A percentile compares a stretch with the other conserved stretches of the same genome.
Conservation (phyloP, 2,797 vertebrate genomes). For the Avahi laniger region DNA sequence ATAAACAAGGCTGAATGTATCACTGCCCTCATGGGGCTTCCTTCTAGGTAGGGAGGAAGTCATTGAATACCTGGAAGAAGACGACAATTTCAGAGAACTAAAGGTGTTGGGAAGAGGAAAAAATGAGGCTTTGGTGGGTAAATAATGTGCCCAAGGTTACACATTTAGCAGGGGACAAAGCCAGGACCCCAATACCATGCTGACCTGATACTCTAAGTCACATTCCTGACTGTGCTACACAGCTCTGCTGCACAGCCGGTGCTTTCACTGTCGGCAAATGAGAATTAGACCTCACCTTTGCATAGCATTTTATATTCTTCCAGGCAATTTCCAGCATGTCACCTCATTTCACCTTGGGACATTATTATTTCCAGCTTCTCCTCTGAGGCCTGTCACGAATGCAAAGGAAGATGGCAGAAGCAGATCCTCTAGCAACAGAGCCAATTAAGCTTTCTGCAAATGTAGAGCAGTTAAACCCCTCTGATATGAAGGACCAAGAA, state of each 20-base stretch:
- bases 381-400: background rate
- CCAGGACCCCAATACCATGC: background rate
- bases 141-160: background rate
- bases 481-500: background rate
- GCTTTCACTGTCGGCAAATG: background rate
- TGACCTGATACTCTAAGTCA: background rate
- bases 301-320: background rate
- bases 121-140: background rate
- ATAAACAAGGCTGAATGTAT: background rate
- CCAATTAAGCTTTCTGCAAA: background rate
- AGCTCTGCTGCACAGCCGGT: background rate
- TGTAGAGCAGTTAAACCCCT: background rate
- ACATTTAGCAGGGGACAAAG: background rate
- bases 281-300: background rate
- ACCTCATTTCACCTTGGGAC: constrained; percentile 1
- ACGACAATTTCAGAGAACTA: background rate
- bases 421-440: background rate
- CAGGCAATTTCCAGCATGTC: background rate
- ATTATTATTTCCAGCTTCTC: background rate
- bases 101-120: background rate
- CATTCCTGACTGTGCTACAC: background rate
- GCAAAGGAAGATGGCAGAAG: background rate
- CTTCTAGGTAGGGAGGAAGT: background rate
- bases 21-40: background rate
- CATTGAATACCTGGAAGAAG: background rate